Percentiles rank a stretch among this genome's conserved stretches.
Conservation (phyloP, 2,888 invertebrate species). For the Erannis defoliaria region DNA sequence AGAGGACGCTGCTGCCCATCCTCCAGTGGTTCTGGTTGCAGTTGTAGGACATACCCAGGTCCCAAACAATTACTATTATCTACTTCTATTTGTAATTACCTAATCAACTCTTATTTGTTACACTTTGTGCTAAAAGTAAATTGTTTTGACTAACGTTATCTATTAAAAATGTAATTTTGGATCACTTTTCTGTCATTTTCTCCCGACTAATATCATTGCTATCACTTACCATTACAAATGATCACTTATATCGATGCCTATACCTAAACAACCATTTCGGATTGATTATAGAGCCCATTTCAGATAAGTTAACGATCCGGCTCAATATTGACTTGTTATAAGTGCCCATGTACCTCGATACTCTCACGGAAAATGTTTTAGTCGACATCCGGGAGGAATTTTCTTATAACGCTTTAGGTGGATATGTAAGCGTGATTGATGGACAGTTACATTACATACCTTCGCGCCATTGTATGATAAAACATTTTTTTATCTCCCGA, state of each 20-base stretch:
- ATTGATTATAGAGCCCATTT: background rate
- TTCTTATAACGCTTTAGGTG: constrained; percentile 53
- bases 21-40: too few species aligned
- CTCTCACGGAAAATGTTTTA: constrained; percentile 38
- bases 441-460: constrained; percentile 55
- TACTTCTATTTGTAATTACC: too few species aligned
- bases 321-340: constrained; percentile 16
- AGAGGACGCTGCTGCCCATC: too few species aligned
- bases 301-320: constrained; percentile 14
- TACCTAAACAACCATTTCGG: constrained; percentile 1
- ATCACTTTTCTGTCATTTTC: background rate
- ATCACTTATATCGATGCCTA: background rate
- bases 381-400: constrained; percentile 46
- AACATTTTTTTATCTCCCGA: constrained; percentile 47
- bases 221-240: constrained; percentile 12
- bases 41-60: too few species aligned
- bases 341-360: constrained; percentile 25
- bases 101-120: too few species aligned
- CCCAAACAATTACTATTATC: too few species aligned
- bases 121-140: too few species aligned
- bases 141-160: too few species aligned
- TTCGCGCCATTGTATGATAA: constrained; percentile 54
- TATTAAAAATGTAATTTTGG: background rate
- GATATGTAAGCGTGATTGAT: constrained; percentile 59
- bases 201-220: too few species aligned